Evolutionary conservation across 2,113 vertebrate genomes (phyloP), one percentile per base, ranked within the genome.

Genomic region (Geococcyx californianus): DNA sequence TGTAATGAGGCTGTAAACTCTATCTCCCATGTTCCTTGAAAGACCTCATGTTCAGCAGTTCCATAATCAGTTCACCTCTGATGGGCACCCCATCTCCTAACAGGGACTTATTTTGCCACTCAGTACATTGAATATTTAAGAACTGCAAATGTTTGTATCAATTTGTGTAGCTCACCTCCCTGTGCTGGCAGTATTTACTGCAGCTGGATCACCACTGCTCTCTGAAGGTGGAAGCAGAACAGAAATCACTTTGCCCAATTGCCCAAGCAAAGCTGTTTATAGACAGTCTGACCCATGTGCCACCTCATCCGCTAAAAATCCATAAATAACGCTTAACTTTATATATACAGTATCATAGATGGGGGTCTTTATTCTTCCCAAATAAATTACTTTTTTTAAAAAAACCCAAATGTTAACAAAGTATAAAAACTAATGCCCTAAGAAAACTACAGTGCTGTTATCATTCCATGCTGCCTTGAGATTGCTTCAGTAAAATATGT

Each of bases 371-470:
- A 93, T 94, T 92, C 60, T 95, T 58, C 92, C 94, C 95, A 95
- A 98, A 96, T 97, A 97, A 97, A 94, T 97, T 91, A 96, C 23
- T 69, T 26, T 34, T 87, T 89, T 77, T 54, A 52, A 84, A 92
- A 92, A 91, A 69, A 63, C 45, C 45, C 87, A 93, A 89, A 68
- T 24, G 78, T 59, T 96, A 66, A 92, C 55, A 82, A 91, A 82
- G 81, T 97, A 92, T 91, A 97, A 97, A 97, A 97, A 92, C 79
- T 95, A 97, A 97, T 94, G 86, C 94, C 92, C 91, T 95, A 95
- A 93, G 81, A 96, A 96, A 96, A 95, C 56, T 85, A 24, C 45
- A 69, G 84, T 56, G 83, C 88, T 66, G 36, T 54, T 34, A 1
- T 95, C 80, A 96, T 68, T 93, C 90, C 66, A 64, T 49, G 29